phyloP scores from a whole-genome alignment of 2,113 vertebrate genomes.

The Chloropsis hardwickii region DNA sequence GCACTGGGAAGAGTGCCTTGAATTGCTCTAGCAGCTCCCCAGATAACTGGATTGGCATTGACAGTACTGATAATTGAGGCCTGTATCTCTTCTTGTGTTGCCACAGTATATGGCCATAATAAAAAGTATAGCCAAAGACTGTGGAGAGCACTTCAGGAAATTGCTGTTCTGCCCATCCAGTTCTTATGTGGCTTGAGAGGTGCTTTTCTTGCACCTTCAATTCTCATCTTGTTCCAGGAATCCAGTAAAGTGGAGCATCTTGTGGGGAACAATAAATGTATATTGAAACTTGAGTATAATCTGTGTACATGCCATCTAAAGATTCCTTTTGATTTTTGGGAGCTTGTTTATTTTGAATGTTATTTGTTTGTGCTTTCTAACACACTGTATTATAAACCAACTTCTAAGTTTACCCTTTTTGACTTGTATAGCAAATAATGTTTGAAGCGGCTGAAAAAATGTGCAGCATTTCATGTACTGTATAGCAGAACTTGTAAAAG shows the following conservation, averaged over 20 bases:
- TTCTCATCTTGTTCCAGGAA: conserved; percentile 10
- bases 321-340: conserved; percentile 31
- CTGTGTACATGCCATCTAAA: conserved; percentile 50
- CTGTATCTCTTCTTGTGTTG: not conserved
- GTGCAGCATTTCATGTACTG: conserved; percentile 27
- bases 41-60: conserved; percentile 15
- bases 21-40: conserved; percentile 27
- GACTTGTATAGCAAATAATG: conserved; percentile 35
- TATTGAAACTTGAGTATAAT: conserved; percentile 56
- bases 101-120: not conserved
- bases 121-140: conserved; percentile 2
- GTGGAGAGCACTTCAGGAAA: not conserved
- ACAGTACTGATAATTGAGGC: not conserved
- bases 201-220: not conserved
- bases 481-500: conserved; percentile 28
- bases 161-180: not conserved
- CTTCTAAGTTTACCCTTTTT: conserved; percentile 23
- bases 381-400: conserved; percentile 63
- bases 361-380: conserved; percentile 68
- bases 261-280: conserved; percentile 51
- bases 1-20: conserved; percentile 65
- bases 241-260: conserved; percentile 12
- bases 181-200: not conserved
- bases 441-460: not conserved
- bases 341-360: conserved; percentile 58